These are phyloP conservation scores for Chloroceryle inda DNA, from an alignment of 2,797 vertebrate species.

Conservation along the genomic window DNA sequence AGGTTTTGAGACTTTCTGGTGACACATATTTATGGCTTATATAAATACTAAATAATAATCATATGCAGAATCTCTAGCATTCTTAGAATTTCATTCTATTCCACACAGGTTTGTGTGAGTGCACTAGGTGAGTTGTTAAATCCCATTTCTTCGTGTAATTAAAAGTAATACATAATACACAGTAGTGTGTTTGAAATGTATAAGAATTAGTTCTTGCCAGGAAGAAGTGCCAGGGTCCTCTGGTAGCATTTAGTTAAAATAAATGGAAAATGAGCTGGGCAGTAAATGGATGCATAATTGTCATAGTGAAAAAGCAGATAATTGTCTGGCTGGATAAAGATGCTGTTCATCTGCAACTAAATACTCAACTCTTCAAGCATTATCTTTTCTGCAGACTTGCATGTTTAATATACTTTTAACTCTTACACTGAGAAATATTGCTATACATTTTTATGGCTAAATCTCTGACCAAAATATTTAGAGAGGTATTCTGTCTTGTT, in stretches of 20 bases:
- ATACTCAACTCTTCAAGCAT: background rate
- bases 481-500: background rate
- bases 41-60: background rate
- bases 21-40: background rate
- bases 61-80: background rate
- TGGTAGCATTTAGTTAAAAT: background rate
- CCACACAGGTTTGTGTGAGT: background rate
- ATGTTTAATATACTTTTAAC: background rate
- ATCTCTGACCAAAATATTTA: background rate
- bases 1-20: background rate
- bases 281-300: background rate
- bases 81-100: background rate
- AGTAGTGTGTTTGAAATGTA: background rate
- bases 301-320: background rate
- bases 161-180: background rate
- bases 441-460: background rate
- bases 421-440: background rate
- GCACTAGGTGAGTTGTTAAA: background rate
- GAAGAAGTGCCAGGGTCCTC: background rate
- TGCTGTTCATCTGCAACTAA: background rate
- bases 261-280: conserved; percentile 6
- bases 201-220: background rate
- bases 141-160: background rate
- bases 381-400: background rate
- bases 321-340: background rate